Base-by-base conservation (phyloP, 2,113 vertebrate species). In the Tympanuchus pallidicinctus region DNA sequence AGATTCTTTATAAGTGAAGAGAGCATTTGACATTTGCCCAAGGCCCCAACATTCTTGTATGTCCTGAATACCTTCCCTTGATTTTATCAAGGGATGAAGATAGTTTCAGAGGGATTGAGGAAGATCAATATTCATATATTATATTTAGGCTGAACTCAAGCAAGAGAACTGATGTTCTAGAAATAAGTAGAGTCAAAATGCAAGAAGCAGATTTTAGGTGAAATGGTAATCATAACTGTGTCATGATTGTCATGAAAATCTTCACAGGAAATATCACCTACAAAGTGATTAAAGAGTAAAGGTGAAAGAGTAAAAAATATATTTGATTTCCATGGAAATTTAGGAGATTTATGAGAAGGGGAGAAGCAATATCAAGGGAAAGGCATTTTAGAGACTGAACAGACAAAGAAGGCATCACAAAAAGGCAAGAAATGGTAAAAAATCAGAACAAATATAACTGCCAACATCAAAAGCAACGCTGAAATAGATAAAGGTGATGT, bases 1-100 rank as follows among this genome's bases (percentile, higher is more conserved):
- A 48, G 19, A 13, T 4, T 24, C 1, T 0, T 20, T 8, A 12
- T 1, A 38, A 15, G 3, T n/a, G 19, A 67, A 48, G 21, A 57
- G 3, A 81, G 0, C 2, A 7, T 87, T 72, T 87, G 21, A 47
- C 5, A 10, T 63, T 54, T 89, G 3, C 13, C 10, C 6, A 25
- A 38, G 13, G 25, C 5, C 30, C 11, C 28, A 60, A 3, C 11
- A 28, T 22, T 28, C 20, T 27, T 65, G 4, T 24, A 16, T 42
- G 6, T 10, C 27, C 36, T 76, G 25, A 2, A 2, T 54, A 43
- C 32, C 11, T 21, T 42, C 28, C 28, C 10, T 45, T 71, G 17
- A 11, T 52, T 13, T 14, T 89, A 4, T 28, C 13, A 30, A 0
- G 78, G 21, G 18, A 45, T 59, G 42, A 69, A 69, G 24, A 48